phyloP scores from a whole-genome alignment of 64 coral and sea anemone species.

The Stichodactyla mertensii region DNA sequence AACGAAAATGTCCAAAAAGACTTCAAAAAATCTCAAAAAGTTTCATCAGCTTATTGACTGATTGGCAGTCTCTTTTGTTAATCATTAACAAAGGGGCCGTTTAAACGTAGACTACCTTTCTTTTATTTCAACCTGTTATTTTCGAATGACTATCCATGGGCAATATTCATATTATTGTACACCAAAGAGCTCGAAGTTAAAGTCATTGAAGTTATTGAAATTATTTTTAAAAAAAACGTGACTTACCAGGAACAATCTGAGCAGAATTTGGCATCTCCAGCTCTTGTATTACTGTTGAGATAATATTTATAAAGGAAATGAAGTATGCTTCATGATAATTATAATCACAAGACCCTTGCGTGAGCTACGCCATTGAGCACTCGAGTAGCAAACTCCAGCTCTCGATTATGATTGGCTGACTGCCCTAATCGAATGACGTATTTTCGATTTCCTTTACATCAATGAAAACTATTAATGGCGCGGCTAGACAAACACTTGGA shows the following conservation, averaged over 20 bases:
- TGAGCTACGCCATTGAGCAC: constrained; percentile 2
- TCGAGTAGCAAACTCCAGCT: not conserved
- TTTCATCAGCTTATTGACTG: too few relatives aligned
- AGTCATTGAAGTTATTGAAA: not conserved
- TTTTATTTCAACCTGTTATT: too few relatives aligned
- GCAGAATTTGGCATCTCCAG: constrained; percentile 48
- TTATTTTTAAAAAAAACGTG: not conserved
- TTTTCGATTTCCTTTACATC: not conserved
- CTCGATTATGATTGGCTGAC: constrained; percentile 24
- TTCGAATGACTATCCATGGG: too few relatives aligned
- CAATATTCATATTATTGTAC: too few relatives aligned
- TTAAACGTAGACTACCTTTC: too few relatives aligned
- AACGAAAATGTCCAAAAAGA: too few relatives aligned
- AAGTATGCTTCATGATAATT: not conserved
- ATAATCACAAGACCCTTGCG: not conserved
- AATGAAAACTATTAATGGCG: not conserved
- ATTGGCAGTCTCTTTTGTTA: too few relatives aligned
- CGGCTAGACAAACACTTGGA: not conserved
- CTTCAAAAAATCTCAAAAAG: too few relatives aligned
- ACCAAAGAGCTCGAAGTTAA: not conserved
- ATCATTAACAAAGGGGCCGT: too few relatives aligned
- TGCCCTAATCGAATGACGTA: constrained; percentile 20
- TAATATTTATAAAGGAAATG: not conserved
- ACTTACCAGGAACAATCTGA: constrained; percentile 55
- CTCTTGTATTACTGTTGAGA: constrained; percentile 45